phyloP scores from a whole-genome alignment of 2,888 invertebrate species.

The Lapara coniferarum region DNA sequence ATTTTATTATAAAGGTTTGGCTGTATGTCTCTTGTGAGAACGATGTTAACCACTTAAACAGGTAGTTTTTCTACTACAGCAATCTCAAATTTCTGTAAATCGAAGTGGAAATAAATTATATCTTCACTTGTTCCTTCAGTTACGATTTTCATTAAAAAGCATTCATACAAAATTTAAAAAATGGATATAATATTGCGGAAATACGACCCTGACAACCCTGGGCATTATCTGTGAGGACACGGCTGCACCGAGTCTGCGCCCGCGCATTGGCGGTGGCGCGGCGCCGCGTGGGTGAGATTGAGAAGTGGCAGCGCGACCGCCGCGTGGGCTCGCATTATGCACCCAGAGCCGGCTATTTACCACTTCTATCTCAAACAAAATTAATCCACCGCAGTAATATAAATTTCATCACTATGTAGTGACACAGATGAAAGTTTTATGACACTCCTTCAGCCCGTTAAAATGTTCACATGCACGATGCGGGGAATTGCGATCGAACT shows the following conservation, averaged over 20 bases:
- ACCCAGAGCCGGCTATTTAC: conserved; percentile 14
- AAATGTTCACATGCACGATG: conserved; percentile 40
- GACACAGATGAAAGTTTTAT: conserved; percentile 31
- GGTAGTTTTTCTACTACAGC: too few relatives aligned
- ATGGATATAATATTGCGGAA: background rate
- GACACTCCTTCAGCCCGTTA: conserved; percentile 32
- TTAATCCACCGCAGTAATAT: conserved; percentile 13
- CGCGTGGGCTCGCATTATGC: conserved; percentile 25
- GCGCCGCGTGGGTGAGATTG: conserved; percentile 21
- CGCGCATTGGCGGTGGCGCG: conserved; percentile 21
- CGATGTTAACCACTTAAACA: too few relatives aligned
- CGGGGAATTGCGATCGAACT: conserved; percentile 41
- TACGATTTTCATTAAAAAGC: background rate
- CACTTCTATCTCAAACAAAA: background rate
- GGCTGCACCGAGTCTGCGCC: conserved; percentile 13
- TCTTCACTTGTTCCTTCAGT: too few relatives aligned
- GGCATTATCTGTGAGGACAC: conserved; percentile 17
- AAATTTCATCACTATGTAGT: background rate
- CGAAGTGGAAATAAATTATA: too few relatives aligned
- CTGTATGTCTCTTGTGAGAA: too few relatives aligned
- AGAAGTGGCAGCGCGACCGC: background rate
- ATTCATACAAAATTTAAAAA: background rate
- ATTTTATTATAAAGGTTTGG: too few relatives aligned
- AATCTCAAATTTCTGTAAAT: too few relatives aligned
- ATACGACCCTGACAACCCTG: background rate